Evolutionary conservation across 2,797 vertebrate species (phyloP).

Genomic region (Alfaro cultratus): DNA sequence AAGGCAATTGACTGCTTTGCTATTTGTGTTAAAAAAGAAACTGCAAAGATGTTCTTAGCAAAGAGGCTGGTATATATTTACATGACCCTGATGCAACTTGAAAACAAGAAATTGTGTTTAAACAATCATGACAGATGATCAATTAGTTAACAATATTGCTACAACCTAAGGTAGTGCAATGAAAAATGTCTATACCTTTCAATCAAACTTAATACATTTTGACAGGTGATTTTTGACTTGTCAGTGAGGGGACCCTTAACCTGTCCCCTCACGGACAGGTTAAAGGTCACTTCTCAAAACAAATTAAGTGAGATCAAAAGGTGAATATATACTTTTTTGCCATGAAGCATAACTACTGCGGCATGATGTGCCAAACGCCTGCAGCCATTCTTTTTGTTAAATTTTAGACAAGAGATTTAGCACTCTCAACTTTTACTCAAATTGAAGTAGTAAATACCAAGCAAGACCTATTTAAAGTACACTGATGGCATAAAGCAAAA

Average conservation of each 20-base stretch:
- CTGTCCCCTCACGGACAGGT: too few species aligned
- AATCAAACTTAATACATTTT: too few species aligned
- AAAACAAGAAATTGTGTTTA: not conserved
- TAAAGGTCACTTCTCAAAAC: too few species aligned
- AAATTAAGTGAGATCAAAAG: too few species aligned
- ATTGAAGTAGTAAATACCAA: slow-evolving; percentile 29
- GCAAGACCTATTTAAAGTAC: slow-evolving; percentile 27
- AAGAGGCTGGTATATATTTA: not conserved
- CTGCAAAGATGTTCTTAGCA: not conserved
- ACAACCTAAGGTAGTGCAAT: not conserved
- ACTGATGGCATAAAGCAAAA: slow-evolving; percentile 24
- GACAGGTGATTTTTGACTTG: too few species aligned
- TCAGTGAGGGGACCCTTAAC: too few species aligned
- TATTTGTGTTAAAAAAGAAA: not conserved
- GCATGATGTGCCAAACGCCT: not conserved
- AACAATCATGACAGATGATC: not conserved
- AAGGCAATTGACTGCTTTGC: not conserved
- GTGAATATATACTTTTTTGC: not conserved
- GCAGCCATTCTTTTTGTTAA: not conserved
- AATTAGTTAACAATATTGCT: not conserved
- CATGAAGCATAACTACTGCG: not conserved
- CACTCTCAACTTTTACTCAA: slow-evolving; percentile 17
- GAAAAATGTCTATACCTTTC: not conserved
- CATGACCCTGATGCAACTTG: not conserved
- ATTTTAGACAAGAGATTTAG: slow-evolving; percentile 24